Evolutionary conservation across 2,113 vertebrate species (phyloP).

Genomic region (Leiothrix lutea): DNA sequence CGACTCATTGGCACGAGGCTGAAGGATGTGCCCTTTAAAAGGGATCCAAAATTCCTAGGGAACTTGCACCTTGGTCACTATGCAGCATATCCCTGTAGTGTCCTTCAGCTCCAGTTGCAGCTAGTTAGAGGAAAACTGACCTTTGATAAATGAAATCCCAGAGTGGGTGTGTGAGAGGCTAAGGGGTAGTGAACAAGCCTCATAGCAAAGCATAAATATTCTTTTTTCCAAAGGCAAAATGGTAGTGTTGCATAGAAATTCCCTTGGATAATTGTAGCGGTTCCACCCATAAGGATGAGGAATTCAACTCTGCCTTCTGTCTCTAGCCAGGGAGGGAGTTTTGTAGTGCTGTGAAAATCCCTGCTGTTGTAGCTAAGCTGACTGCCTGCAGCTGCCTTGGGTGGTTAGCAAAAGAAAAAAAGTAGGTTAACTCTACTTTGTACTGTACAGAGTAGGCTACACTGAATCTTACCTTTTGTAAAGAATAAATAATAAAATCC

Average conservation of each 20-base stretch:
- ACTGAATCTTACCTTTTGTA: neutral
- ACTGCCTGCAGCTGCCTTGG: conserved; percentile 12
- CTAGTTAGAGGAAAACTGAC: neutral
- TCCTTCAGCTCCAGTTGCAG: neutral
- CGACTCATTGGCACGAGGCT: neutral
- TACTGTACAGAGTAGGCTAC: neutral
- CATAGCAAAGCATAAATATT: neutral
- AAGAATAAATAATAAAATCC: neutral
- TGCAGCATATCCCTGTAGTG: neutral
- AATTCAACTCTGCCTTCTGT: neutral
- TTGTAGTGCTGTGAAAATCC: neutral
- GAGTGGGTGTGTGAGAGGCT: neutral
- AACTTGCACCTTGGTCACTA: neutral
- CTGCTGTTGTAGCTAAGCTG: neutral
- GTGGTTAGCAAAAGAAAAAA: neutral
- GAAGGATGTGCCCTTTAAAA: neutral
- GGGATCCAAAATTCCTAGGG: neutral
- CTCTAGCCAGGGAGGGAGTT: neutral
- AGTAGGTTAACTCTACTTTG: neutral
- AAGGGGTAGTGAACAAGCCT: neutral
- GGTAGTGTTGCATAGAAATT: neutral
- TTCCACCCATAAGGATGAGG: neutral
- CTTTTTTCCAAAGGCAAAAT: neutral
- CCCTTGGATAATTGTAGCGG: neutral
- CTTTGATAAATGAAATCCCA: neutral